A percentile compares a stretch with the other conserved stretches of the same genome.
These are phyloP conservation scores for Turdus rufiventris DNA, from an alignment of 2,113 vertebrate species.

Conservation along the genomic window DNA sequence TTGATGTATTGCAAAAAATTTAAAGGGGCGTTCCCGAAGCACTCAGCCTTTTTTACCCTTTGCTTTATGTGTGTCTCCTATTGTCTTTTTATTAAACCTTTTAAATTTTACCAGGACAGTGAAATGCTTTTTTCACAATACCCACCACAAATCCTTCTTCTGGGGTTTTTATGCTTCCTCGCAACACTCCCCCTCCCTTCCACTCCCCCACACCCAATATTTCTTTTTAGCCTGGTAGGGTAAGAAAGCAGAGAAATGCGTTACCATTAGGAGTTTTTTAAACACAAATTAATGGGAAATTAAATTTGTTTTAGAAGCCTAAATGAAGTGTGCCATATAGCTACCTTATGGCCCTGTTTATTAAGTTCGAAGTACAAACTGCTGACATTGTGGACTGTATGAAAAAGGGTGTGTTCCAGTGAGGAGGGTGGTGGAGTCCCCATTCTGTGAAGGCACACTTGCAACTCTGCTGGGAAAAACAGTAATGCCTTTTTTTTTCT, in stretches of 20 bases:
- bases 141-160: background rate
- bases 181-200: too few species aligned
- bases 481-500: background rate
- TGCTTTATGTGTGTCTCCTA: too few species aligned
- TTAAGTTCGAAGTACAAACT: background rate
- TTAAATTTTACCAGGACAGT: too few species aligned
- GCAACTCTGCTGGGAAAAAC: background rate
- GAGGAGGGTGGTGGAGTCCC: background rate
- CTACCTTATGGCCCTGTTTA: background rate
- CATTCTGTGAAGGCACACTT: background rate
- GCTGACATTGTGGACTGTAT: background rate
- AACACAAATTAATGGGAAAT: background rate
- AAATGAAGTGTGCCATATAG: background rate
- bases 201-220: rapidly evolving
- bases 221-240: background rate
- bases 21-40: too few species aligned
- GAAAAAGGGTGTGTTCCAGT: background rate
- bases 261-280: rapidly evolving
- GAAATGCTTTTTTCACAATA: too few species aligned
- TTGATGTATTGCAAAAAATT: too few species aligned
- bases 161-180: background rate
- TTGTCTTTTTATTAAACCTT: too few species aligned
- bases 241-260: background rate
- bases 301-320: background rate
- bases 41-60: too few species aligned